These are phyloP conservation scores for Tachypleus tridentatus DNA, from an alignment of 1,140 invertebrate genomes.

Conservation along the genomic window DNA sequence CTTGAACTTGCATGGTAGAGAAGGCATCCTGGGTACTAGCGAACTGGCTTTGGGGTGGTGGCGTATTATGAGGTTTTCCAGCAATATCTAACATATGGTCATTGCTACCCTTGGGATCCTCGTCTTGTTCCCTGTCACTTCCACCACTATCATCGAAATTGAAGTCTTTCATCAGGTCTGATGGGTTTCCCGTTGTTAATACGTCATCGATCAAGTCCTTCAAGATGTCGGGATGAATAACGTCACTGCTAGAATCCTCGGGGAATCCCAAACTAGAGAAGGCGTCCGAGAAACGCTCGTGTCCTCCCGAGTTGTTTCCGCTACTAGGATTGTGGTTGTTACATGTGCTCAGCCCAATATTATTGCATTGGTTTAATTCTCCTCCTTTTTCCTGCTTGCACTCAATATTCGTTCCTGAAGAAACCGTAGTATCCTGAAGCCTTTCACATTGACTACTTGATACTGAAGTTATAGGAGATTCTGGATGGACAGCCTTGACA, in stretches of 20 bases:
- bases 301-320: background rate
- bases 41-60: background rate
- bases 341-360: background rate
- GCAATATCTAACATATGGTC: background rate
- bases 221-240: slow-evolving; percentile 60
- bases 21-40: background rate
- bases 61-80: slow-evolving; percentile 1
- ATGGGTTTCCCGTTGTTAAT: slow-evolving; percentile 33
- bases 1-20: background rate
- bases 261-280: slow-evolving; percentile 49
- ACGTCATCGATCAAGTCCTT: slow-evolving; percentile 81
- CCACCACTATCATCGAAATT: slow-evolving; percentile 27
- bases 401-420: slow-evolving; percentile 35
- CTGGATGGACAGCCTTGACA: slow-evolving; percentile 56
- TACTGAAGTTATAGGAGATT: slow-evolving; percentile 11
- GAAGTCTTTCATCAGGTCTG: slow-evolving; percentile 61
- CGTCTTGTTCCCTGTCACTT: slow-evolving; percentile 26
- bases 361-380: slow-evolving; percentile 6
- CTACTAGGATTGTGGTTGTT: slow-evolving; percentile 1
- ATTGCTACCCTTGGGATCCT: slow-evolving; percentile 44
- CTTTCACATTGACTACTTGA: background rate
- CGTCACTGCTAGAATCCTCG: slow-evolving; percentile 67
- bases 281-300: slow-evolving; percentile 46
- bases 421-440: background rate
- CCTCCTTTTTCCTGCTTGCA: slow-evolving; percentile 57